Conservation (phyloP, 2,888 invertebrate species). For the Nephrotoma appendiculata region DNA sequence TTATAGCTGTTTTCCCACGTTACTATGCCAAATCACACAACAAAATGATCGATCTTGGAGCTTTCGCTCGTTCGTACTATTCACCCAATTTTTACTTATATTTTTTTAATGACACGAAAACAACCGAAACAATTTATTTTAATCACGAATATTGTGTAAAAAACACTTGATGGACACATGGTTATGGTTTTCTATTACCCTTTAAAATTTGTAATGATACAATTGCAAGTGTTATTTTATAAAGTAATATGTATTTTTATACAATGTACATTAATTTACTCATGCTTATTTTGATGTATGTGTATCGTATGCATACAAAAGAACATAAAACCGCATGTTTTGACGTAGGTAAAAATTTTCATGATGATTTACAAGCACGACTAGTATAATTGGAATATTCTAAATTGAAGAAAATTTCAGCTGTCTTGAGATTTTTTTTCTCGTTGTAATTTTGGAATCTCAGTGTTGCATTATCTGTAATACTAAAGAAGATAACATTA, state of each 20-base stretch:
- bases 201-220: neutral
- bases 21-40: no score
- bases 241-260: no score
- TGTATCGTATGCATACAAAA: no score
- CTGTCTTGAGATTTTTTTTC: neutral
- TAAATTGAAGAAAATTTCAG: neutral
- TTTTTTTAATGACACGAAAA: neutral
- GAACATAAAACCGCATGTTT: no score
- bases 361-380: no score
- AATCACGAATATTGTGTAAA: neutral
- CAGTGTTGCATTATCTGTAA: neutral
- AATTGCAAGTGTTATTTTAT: neutral
- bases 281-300: no score
- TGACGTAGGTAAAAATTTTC: no score
- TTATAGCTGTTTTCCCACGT: neutral
- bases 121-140: neutral
- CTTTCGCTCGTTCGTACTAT: neutral
- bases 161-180: neutral
- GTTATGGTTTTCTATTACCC: neutral
- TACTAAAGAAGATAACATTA: neutral
- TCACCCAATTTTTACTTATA: neutral
- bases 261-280: no score
- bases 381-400: no score
- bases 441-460: neutral
- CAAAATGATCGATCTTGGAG: neutral